Evolutionary conservation across 2,888 invertebrate genomes (phyloP).

Genomic region (Limnephilus rhombicus): DNA sequence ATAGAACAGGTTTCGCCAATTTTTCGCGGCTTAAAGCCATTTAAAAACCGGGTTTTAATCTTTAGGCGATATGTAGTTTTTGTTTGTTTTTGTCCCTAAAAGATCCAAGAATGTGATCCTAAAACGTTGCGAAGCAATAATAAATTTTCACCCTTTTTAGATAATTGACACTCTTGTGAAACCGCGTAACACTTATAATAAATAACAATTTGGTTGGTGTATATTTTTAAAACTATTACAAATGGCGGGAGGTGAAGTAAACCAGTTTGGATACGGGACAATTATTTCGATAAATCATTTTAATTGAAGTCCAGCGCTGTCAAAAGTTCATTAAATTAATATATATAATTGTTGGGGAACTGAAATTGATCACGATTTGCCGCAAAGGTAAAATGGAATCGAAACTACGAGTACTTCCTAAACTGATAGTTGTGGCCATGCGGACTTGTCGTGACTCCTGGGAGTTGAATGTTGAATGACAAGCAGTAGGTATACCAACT

Average conservation of each 20-base stretch:
- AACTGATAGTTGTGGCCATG: conserved; percentile 41
- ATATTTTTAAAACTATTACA: no score
- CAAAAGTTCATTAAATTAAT: conserved; percentile 33
- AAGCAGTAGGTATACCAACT: neutral
- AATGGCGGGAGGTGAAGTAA: neutral
- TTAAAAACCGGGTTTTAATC: neutral
- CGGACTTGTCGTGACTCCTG: conserved; percentile 48
- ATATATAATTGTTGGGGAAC: conserved; percentile 51
- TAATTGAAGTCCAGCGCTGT: conserved; percentile 7
- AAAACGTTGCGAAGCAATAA: neutral
- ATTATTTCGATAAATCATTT: conserved; percentile 4
- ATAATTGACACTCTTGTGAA: neutral
- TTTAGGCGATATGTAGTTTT: neutral
- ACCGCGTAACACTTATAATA: neutral
- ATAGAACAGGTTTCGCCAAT: conserved; percentile 45
- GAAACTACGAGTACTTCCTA: conserved; percentile 49
- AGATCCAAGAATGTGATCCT: conserved; percentile 22
- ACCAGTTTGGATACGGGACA: neutral
- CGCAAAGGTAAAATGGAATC: conserved; percentile 11
- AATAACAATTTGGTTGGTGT: neutral
- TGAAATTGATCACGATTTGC: conserved; percentile 45
- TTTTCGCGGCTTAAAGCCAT: neutral
- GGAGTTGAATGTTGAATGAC: conserved; percentile 40
- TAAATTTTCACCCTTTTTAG: neutral
- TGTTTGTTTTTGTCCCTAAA: neutral